These are phyloP conservation scores for Oreohelix idahoensis DNA, from an alignment of 1,140 invertebrate species.

Conservation along the genomic window DNA sequence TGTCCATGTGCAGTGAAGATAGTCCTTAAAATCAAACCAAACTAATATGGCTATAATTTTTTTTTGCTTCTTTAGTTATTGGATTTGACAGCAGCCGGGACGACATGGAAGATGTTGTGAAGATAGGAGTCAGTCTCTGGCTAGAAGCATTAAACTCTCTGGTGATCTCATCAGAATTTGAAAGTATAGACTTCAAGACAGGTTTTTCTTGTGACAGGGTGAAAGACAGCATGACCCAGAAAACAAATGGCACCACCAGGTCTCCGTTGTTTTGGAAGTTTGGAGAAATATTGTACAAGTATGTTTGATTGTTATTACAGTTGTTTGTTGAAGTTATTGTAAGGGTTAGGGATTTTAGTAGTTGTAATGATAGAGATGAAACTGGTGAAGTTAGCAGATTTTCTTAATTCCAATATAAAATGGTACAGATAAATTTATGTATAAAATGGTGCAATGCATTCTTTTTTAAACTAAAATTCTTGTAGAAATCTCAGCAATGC, in stretches of 20 bases:
- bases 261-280: slow-evolving; percentile 31
- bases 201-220: slow-evolving; percentile 20
- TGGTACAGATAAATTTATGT: no score
- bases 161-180: slow-evolving; percentile 19
- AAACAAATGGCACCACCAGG: background rate
- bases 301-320: background rate
- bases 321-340: no score
- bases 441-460: no score
- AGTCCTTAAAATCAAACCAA: no score
- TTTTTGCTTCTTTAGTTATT: slow-evolving; percentile 41
- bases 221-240: background rate
- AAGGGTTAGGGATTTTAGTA: no score
- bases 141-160: slow-evolving; percentile 33
- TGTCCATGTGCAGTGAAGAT: no score
- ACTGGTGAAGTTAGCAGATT: no score
- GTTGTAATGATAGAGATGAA: no score
- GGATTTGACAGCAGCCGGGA: slow-evolving; percentile 20
- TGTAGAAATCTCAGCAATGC: no score
- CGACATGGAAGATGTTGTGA: slow-evolving; percentile 26
- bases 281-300: slow-evolving; percentile 42
- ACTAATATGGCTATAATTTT: no score
- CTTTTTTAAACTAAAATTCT: no score
- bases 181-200: slow-evolving; percentile 33
- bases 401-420: no score
- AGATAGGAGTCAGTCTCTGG: slow-evolving; percentile 34